These are phyloP conservation scores for Daboia siamensis DNA, from an alignment of 2,113 vertebrate genomes.

Conservation along the genomic window DNA sequence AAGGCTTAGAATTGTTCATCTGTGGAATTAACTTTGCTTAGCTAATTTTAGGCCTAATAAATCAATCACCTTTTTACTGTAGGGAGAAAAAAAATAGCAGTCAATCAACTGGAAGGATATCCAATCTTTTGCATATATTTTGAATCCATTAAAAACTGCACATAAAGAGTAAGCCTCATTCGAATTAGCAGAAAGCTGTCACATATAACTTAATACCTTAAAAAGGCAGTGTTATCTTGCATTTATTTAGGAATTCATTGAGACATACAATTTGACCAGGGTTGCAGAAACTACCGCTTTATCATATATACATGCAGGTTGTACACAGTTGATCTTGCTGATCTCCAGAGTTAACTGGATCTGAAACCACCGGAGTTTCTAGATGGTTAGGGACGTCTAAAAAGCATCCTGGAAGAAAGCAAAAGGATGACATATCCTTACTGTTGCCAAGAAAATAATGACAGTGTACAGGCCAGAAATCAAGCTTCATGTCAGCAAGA, in stretches of 20 bases:
- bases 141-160: background rate
- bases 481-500: background rate
- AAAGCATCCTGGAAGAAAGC: background rate
- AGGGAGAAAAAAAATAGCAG: background rate
- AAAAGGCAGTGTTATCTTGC: background rate
- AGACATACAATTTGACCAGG: background rate
- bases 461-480: background rate
- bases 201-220: background rate
- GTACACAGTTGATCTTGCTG: background rate
- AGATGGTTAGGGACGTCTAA: background rate
- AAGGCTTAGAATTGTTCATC: background rate
- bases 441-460: background rate
- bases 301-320: background rate
- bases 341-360: background rate
- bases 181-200: background rate
- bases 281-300: background rate
- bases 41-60: background rate
- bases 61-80: background rate
- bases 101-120: background rate
- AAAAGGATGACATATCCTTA: background rate
- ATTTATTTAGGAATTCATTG: background rate
- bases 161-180: background rate
- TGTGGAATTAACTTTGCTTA: background rate
- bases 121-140: background rate
- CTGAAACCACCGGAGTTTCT: background rate